A percentile compares a stretch with the other conserved stretches of the same genome.
Evolutionary conservation across 2,113 vertebrate genomes (phyloP).

Genomic region (Rynchops niger): DNA sequence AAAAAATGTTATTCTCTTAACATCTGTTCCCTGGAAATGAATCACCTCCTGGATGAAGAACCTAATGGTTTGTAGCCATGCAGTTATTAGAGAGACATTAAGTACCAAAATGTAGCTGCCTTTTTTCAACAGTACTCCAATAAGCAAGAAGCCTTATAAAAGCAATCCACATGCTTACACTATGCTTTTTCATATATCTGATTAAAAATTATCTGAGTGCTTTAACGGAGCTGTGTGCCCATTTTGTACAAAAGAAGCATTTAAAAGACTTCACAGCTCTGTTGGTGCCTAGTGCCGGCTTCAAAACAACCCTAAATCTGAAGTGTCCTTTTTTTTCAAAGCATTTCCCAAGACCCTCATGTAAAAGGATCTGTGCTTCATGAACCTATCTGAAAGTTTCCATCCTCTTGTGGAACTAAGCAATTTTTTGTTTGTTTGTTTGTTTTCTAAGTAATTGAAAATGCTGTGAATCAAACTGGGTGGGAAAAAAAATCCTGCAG

Average conservation of each 20-base stretch:
- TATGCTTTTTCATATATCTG: not conserved
- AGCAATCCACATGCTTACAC: not conserved
- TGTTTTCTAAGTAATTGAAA: slow-evolving; percentile 52
- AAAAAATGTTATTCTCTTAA: not conserved
- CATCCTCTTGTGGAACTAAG: not conserved
- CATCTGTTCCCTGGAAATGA: not conserved
- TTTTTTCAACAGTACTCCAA: not conserved
- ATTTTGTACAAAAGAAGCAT: not conserved
- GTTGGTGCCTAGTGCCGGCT: not conserved
- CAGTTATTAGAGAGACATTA: not conserved
- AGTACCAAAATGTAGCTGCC: not conserved
- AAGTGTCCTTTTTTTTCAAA: not conserved
- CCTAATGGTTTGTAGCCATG: slow-evolving; percentile 1
- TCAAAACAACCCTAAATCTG: not conserved
- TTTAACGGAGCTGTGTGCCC: not conserved
- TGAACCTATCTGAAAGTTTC: not conserved
- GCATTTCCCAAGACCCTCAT: not conserved
- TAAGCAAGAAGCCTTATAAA: not conserved
- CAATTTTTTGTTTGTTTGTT: not conserved
- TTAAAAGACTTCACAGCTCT: not conserved
- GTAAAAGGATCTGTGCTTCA: not conserved
- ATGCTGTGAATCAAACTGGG: slow-evolving; percentile 5
- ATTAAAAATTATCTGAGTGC: slow-evolving; percentile 15
- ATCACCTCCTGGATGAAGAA: not conserved
- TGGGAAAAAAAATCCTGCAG: slow-evolving; percentile 32